Percentiles rank a stretch among this genome's conserved stretches.
Conservation (phyloP, 2,113 vertebrate species). For the Polypterus bichir region DNA sequence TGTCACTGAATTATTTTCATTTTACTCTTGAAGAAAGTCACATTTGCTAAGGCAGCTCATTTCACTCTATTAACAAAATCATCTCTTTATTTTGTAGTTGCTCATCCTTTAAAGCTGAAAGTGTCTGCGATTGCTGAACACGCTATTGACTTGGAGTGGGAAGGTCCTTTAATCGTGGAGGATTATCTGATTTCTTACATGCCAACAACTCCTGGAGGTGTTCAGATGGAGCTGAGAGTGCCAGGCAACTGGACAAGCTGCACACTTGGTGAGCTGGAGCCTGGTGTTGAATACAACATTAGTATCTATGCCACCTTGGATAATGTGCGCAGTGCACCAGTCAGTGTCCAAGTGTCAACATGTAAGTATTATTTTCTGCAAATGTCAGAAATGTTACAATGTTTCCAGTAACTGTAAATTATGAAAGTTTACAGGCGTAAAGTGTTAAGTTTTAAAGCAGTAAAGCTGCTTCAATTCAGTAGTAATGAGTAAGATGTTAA, state of each 20-base stretch:
- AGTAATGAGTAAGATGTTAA: too few relatives aligned
- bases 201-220: constrained; percentile 54
- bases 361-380: constrained; percentile 59
- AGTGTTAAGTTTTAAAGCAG: too few relatives aligned
- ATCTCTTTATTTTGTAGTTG: constrained; percentile 49
- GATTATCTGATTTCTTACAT: constrained; percentile 83
- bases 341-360: constrained; percentile 68
- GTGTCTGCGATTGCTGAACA: constrained; percentile 66
- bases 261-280: constrained; percentile 69
- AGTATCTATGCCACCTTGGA: constrained; percentile 80
- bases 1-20: too few relatives aligned
- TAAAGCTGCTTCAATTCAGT: too few relatives aligned
- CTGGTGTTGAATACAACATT: constrained; percentile 83
- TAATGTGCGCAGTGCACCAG: constrained; percentile 66
- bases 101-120: constrained; percentile 70
- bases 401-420: too few relatives aligned
- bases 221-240: constrained; percentile 73
- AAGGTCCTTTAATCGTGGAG: constrained; percentile 63
- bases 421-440: too few relatives aligned
- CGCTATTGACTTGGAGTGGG: constrained; percentile 79
- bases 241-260: constrained; percentile 70
- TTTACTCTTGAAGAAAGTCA: too few relatives aligned
- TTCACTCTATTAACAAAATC: background rate
- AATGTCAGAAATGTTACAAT: too few relatives aligned
- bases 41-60: too few relatives aligned